These are phyloP conservation scores for Lucifuga dentata DNA, from an alignment of 2,113 vertebrate genomes.

Conservation along the genomic window DNA sequence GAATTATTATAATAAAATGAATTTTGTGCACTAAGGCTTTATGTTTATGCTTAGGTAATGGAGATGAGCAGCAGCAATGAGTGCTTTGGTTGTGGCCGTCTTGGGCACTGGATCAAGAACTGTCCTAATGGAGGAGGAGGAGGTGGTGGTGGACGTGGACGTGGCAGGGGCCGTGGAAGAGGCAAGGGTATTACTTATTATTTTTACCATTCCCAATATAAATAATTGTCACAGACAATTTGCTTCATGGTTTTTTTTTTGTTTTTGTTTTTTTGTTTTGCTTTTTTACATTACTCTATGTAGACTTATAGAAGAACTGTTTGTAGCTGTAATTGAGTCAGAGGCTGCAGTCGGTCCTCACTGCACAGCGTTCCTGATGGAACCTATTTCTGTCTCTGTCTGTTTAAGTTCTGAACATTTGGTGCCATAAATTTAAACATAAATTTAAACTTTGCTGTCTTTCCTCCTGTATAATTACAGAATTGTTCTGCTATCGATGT, in stretches of 20 bases:
- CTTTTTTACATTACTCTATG: background rate
- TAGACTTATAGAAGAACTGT: background rate
- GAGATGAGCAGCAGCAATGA: conserved; percentile 94
- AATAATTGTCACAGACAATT: too few relatives aligned
- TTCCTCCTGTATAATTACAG: conserved; percentile 72
- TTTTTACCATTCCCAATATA: too few relatives aligned
- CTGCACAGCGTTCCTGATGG: background rate
- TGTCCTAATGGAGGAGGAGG: conserved; percentile 87
- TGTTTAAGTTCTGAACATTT: too few relatives aligned
- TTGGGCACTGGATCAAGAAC: conserved; percentile 96
- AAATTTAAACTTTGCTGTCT: background rate
- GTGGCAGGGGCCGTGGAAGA: conserved; percentile 91
- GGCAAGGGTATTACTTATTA: conserved; percentile 78
- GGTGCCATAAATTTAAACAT: too few relatives aligned
- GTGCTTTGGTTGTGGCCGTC: conserved; percentile 96
- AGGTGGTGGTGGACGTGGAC: conserved; percentile 81
- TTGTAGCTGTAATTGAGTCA: background rate
- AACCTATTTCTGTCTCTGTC: too few relatives aligned
- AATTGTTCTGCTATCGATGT: conserved; percentile 93
- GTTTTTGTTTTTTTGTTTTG: too few relatives aligned
- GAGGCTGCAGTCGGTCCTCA: too few relatives aligned
- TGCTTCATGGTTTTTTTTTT: too few relatives aligned
- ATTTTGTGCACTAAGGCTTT: conserved; percentile 2
- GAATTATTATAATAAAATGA: background rate
- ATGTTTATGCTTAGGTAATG: conserved; percentile 76